Conservation (phyloP, 2,888 invertebrate species). For the Habrosyne pyritoides region DNA sequence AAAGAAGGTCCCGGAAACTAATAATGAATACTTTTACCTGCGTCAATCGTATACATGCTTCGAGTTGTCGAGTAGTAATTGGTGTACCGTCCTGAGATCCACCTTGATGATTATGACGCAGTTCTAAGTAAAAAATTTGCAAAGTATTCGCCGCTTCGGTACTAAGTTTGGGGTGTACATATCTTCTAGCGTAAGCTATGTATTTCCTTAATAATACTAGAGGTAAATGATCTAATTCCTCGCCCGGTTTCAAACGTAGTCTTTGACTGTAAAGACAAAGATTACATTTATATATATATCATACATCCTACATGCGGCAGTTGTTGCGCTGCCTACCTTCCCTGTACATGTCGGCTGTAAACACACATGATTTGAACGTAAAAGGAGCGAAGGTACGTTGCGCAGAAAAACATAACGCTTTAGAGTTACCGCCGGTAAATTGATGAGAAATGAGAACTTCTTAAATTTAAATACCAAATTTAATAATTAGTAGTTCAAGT, state of each 20-base stretch:
- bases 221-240: constrained; percentile 89
- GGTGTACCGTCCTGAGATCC: constrained; percentile 87
- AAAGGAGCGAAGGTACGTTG: too few relatives aligned
- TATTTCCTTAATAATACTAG: constrained; percentile 92
- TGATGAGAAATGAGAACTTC: too few relatives aligned
- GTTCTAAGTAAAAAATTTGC: constrained; percentile 91
- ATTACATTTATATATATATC: too few relatives aligned
- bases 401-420: too few relatives aligned
- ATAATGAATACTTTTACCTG: constrained; percentile 76
- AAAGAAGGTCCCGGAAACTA: background rate
- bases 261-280: constrained; percentile 77
- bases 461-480: too few relatives aligned
- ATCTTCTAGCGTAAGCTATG: constrained; percentile 94
- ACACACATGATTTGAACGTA: too few relatives aligned
- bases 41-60: constrained; percentile 93
- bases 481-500: too few relatives aligned
- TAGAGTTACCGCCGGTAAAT: too few relatives aligned
- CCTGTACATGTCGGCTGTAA: too few relatives aligned
- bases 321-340: too few relatives aligned
- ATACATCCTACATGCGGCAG: too few relatives aligned
- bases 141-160: constrained; percentile 87
- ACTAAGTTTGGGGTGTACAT: constrained; percentile 91
- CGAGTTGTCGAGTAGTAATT: constrained; percentile 94
- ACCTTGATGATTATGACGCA: constrained; percentile 87
- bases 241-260: constrained; percentile 83